These are phyloP conservation scores for Arge pagana DNA, from an alignment of 2,888 invertebrate species.

Conservation along the genomic window DNA sequence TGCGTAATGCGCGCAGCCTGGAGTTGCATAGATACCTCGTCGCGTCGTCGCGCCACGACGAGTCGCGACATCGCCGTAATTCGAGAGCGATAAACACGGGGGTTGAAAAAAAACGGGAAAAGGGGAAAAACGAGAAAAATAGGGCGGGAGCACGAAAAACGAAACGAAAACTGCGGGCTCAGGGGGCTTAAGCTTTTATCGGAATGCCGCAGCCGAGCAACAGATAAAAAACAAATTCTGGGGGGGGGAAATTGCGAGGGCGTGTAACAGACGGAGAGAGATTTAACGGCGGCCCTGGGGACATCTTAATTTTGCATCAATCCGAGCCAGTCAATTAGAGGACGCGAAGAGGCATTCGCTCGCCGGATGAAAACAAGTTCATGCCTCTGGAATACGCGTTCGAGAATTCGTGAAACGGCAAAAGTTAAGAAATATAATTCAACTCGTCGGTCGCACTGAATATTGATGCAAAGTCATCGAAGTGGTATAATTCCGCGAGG, in stretches of 20 bases:
- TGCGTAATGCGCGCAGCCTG: no score
- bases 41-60: background rate
- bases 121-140: background rate
- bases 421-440: no score
- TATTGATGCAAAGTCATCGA: no score
- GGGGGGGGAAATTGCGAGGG: background rate
- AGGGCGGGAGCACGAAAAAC: background rate
- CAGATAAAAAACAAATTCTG: no score
- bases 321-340: background rate
- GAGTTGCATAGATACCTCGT: background rate
- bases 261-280: background rate
- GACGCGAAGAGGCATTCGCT: background rate
- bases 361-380: slow-evolving; percentile 16
- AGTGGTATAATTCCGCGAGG: no score
- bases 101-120: background rate
- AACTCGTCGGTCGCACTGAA: no score
- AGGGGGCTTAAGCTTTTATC: slow-evolving; percentile 17
- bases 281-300: background rate
- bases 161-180: slow-evolving; percentile 7
- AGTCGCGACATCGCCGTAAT: background rate
- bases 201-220: slow-evolving; percentile 3
- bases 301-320: slow-evolving; percentile 2
- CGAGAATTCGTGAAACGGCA: no score
- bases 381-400: no score
- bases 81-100: slow-evolving; percentile 1